phyloP scores from a whole-genome alignment of 2,888 invertebrate species.

The Ochropacha duplaris region DNA sequence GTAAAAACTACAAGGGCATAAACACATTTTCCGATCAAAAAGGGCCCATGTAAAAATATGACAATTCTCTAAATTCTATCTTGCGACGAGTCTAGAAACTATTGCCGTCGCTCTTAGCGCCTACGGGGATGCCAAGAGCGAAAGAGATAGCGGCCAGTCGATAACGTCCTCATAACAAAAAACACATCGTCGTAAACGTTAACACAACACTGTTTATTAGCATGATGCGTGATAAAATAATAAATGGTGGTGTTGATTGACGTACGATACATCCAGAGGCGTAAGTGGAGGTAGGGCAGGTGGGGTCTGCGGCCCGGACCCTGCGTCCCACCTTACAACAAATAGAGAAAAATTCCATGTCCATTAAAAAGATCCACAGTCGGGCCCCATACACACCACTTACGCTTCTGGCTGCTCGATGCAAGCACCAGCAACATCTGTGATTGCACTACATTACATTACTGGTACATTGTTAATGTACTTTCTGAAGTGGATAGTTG shows the following conservation, averaged over 20 bases:
- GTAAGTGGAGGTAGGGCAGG: slow-evolving; percentile 83
- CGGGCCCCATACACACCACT: slow-evolving; percentile 78
- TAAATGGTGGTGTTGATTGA: slow-evolving; percentile 50
- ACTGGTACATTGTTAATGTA: slow-evolving; percentile 22
- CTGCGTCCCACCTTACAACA: slow-evolving; percentile 82
- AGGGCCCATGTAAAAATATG: too few species aligned
- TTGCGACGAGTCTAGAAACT: too few species aligned
- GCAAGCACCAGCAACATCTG: slow-evolving; percentile 6
- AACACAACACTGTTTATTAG: slow-evolving; percentile 55
- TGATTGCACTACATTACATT: slow-evolving; percentile 21
- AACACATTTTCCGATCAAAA: too few species aligned
- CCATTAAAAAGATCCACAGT: slow-evolving; percentile 68
- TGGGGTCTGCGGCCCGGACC: slow-evolving; percentile 81
- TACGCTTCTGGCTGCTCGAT: slow-evolving; percentile 76
- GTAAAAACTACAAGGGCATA: too few species aligned
- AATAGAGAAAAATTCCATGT: slow-evolving; percentile 74
- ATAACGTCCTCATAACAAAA: too few species aligned
- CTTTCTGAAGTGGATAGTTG: slow-evolving; percentile 25
- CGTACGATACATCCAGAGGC: slow-evolving; percentile 84
- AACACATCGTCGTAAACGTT: slow-evolving; percentile 9
- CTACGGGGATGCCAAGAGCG: too few species aligned
- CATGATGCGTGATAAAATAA: slow-evolving; percentile 33
- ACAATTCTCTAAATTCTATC: too few species aligned
- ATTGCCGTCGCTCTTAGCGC: too few species aligned
- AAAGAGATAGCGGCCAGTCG: too few species aligned